Evolutionary conservation across 1,140 invertebrate species (phyloP).

Genomic region (Zaprionus vittiger): DNA sequence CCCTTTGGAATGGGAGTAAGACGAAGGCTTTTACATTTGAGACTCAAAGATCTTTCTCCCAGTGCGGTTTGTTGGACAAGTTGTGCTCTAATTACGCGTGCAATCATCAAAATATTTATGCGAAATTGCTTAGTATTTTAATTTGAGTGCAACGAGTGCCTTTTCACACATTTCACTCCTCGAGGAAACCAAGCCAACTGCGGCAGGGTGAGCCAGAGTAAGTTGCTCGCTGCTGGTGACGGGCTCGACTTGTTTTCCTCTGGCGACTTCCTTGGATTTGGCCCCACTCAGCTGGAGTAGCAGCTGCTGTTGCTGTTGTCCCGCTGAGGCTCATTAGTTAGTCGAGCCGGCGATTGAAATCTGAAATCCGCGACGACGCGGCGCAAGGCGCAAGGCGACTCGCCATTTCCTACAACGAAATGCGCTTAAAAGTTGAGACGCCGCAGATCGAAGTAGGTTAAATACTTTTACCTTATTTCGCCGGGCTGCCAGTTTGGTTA

Average conservation of each 20-base stretch:
- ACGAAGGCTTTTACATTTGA: constrained; percentile 5
- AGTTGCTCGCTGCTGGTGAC: background rate
- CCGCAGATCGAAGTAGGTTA: constrained; percentile 67
- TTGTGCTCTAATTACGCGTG: constrained; percentile 59
- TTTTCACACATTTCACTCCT: constrained; percentile 62
- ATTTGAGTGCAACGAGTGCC: constrained; percentile 44
- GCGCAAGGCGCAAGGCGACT: background rate
- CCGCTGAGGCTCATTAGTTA: constrained; percentile 68
- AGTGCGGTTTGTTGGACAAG: background rate
- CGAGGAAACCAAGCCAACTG: background rate
- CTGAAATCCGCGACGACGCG: constrained; percentile 19
- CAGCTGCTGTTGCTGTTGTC: constrained; percentile 10
- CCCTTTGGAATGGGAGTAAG: background rate
- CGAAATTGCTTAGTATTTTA: constrained; percentile 64
- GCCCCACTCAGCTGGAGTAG: constrained; percentile 2
- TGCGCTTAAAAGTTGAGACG: constrained; percentile 44
- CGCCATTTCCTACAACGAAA: constrained; percentile 70
- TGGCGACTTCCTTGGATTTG: constrained; percentile 64
- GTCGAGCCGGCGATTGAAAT: constrained; percentile 50
- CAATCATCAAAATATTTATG: constrained; percentile 72
- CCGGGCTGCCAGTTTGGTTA: constrained; percentile 48
- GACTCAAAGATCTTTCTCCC: background rate
- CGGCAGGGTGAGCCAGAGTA: constrained; percentile 33
- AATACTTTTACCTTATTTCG: constrained; percentile 80
- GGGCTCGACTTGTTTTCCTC: constrained; percentile 29